Base-by-base conservation (phyloP, 2,113 vertebrate genomes). In the Coptodon rendalli region DNA sequence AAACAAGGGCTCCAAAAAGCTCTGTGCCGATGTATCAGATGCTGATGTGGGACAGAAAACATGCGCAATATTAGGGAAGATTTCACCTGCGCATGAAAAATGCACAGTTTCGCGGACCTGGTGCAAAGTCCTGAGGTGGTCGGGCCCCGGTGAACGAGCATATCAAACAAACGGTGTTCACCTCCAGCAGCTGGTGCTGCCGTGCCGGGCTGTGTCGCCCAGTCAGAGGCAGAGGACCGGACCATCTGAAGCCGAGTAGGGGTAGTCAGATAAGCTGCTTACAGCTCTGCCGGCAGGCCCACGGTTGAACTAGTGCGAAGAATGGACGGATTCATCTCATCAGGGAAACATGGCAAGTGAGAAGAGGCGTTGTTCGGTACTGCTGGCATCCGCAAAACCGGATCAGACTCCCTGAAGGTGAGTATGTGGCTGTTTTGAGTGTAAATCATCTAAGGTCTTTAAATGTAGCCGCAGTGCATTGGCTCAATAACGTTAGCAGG, bases 251-350 rank as follows among this genome's bases (percentile, higher is more conserved):
- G 87, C 61, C 48, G 71, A 50, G 89, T 34, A 86, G 87, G 90
- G 90, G 89, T 50, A 82, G 92, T 82, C 82, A 5, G 85, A 81
- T 96, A 95, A 96, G 92, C 95, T 48, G 91, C 89, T 94, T 94
- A 91, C 57, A 78, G 76, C 81, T 78, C 68, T 85, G 89, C 61
- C 84, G 66, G 86, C 79, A 84, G 90, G 91, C 89, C 92, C 59
- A 45, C 89, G 59, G 83, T 83, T 52, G 40, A 83, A 71, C 61
- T 22, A 80, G 54, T 86, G 83, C 36, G 36, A 84, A 89, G 83
- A 91, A 89, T 89, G 87, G 81, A 79, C 81, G 68, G 29, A 34
- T 68, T 85, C 81, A 52, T 76, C 36, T 9, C 19, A 12, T 66
- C 85, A 2, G 85, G 6, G 61, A 40, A 87, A 81, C 85, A 91